Conservation (phyloP, 2,113 vertebrate species). For the Phalacrocorax aristotelis region DNA sequence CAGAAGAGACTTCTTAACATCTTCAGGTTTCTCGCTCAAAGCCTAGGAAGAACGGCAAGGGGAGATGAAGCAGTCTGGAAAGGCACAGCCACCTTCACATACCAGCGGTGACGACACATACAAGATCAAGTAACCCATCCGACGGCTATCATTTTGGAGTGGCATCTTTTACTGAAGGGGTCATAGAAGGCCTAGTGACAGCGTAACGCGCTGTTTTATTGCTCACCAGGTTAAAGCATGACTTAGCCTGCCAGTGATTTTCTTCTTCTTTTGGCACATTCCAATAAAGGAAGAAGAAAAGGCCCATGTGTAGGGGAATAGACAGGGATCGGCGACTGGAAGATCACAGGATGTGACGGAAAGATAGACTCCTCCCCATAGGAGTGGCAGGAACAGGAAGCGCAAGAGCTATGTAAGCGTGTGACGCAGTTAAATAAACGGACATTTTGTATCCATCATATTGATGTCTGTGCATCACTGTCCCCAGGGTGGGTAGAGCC, state of each 20-base stretch:
- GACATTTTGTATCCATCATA: too few relatives aligned
- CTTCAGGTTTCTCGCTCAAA: neutral
- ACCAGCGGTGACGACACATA: neutral
- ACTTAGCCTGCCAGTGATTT: neutral
- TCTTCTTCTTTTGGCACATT: neutral
- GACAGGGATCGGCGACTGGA: too few relatives aligned
- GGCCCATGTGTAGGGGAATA: too few relatives aligned
- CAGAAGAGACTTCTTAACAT: neutral
- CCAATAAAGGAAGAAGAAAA: neutral
- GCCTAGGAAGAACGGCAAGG: neutral
- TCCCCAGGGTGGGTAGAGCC: too few relatives aligned
- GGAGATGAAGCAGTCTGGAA: neutral
- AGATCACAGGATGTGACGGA: too few relatives aligned
- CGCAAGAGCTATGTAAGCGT: too few relatives aligned
- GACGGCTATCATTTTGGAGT: neutral
- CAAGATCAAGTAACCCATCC: neutral
- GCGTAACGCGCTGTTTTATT: rapidly evolving
- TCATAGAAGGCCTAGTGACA: neutral
- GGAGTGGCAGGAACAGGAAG: too few relatives aligned
- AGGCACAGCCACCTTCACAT: neutral
- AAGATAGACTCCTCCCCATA: too few relatives aligned
- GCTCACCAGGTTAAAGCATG: neutral
- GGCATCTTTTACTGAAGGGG: neutral
- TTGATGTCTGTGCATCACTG: too few relatives aligned
- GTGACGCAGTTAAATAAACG: too few relatives aligned